These are phyloP conservation scores for Lutra lutra DNA, from an alignment of 2,797 vertebrate genomes.

Conservation along the genomic window DNA sequence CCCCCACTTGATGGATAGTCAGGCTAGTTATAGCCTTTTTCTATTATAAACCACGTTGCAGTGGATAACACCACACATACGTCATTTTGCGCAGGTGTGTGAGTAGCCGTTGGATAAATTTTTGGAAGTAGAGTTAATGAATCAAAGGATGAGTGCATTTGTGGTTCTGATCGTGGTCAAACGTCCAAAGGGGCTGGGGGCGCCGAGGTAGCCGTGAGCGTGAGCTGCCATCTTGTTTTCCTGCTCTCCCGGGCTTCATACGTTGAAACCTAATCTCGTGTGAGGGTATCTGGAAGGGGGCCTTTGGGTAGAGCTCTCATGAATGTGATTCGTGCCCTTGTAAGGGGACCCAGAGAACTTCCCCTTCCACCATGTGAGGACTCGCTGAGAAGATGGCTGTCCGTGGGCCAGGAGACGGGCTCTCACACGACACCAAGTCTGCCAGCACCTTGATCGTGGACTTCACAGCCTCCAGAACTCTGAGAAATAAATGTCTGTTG, in stretches of 20 bases:
- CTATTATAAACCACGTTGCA: neutral
- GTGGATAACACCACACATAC: neutral
- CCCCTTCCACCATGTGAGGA: neutral
- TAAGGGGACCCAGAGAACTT: neutral
- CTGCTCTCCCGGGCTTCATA: neutral
- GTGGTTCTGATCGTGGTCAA: neutral
- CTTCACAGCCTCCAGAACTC: neutral
- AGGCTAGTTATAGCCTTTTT: neutral
- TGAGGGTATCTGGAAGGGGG: neutral
- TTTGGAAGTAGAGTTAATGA: neutral
- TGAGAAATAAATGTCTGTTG: neutral
- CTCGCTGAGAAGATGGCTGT: neutral
- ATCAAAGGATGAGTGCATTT: neutral
- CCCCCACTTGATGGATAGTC: neutral
- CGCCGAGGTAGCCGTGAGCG: neutral
- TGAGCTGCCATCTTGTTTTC: neutral
- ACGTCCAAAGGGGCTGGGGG: neutral
- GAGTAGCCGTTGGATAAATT: neutral
- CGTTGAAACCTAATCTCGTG: too few species aligned
- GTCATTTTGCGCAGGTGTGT: neutral
- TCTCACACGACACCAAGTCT: neutral
- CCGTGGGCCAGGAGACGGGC: neutral
- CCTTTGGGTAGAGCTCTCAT: neutral
- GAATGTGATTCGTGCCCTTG: neutral
- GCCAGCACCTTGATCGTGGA: neutral